A percentile compares a stretch with the other conserved stretches of the same genome.
These are phyloP conservation scores for Atta colombica DNA, from an alignment of 1,140 invertebrate species.

Conservation along the genomic window DNA sequence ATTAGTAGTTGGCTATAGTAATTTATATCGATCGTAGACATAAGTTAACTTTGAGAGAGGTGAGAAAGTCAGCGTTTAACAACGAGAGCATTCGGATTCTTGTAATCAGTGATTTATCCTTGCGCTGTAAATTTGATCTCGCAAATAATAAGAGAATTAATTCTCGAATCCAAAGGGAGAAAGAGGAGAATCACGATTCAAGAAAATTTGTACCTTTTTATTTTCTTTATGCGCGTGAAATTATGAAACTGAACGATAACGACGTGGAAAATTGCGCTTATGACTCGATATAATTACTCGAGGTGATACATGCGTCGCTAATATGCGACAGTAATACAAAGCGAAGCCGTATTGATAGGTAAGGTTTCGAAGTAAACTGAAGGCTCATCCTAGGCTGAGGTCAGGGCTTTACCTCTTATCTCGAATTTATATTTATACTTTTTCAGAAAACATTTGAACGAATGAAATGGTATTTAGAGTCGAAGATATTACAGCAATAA, in stretches of 20 bases:
- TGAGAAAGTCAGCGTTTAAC: constrained; percentile 21
- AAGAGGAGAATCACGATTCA: neutral
- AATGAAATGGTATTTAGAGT: neutral
- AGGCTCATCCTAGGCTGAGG: constrained; percentile 71
- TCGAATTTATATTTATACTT: constrained; percentile 68
- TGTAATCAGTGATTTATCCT: neutral
- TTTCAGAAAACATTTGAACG: neutral
- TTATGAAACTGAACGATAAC: neutral
- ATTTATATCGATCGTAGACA: constrained; percentile 51
- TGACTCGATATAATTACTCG: neutral
- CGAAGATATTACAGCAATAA: too few relatives aligned
- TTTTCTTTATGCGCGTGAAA: neutral
- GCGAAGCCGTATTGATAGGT: constrained; percentile 76
- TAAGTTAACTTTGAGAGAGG: constrained; percentile 1
- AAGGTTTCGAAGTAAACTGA: constrained; percentile 80
- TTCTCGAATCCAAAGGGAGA: neutral
- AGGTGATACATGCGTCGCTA: neutral
- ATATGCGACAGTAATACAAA: neutral
- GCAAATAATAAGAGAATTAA: neutral
- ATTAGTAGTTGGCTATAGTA: constrained; percentile 41
- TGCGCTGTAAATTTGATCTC: neutral
- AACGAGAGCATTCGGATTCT: neutral
- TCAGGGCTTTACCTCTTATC: constrained; percentile 74
- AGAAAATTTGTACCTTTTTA: neutral
- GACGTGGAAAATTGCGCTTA: neutral